Evolutionary conservation across 23 tunicate species (phyloP), one percentile per base, ranked within the genome.

Genomic region (Clavelina lepadiformis): DNA sequence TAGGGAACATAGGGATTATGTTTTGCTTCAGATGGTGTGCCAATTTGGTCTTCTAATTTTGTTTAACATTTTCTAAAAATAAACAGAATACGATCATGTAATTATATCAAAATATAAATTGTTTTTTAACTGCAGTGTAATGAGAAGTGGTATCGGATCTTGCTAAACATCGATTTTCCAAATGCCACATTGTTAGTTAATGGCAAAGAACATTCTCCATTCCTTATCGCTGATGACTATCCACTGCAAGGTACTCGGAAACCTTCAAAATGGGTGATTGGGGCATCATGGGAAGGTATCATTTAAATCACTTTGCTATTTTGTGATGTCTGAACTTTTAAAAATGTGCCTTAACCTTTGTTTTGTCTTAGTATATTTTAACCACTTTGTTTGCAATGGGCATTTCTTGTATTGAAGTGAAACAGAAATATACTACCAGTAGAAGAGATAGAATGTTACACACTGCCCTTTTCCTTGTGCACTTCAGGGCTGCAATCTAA

Each of bases 241-340:
- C 89, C 74, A 19, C 68, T 82, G 7, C 89, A 72, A 15, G 2
- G 55, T 2, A 4, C 46, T 7, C 56, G 20, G 18, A 31, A 41
- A 61, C 28, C 74, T 7, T 18, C 65, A 13, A 57, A 13, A 36
- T 82, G 89, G 89, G 64, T 34, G 18, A 57, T 82, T 35, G 89
- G 89, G 30, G 89, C 89, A 1, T 74, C 89, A 2, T 82, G 74
- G 78, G 27, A 65, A 82, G 89, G 89, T 78, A 58, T 1, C 38
- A 38, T 13, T 6, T 53, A 53, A 15, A 41, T 11, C 15, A 15
- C 49, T 41, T 15, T 15, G 15, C 49, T 41, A 41, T 41, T n/a
- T n/a, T n/a, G n/a, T n/a, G n/a, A n/a, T n/a, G n/a, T n/a, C n/a
- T n/a, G n/a, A n/a, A n/a, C n/a, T n/a, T n/a, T n/a, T n/a, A n/a